Evolutionary conservation across 1,140 invertebrate species (phyloP).

Genomic region (Procambarus virginalis): DNA sequence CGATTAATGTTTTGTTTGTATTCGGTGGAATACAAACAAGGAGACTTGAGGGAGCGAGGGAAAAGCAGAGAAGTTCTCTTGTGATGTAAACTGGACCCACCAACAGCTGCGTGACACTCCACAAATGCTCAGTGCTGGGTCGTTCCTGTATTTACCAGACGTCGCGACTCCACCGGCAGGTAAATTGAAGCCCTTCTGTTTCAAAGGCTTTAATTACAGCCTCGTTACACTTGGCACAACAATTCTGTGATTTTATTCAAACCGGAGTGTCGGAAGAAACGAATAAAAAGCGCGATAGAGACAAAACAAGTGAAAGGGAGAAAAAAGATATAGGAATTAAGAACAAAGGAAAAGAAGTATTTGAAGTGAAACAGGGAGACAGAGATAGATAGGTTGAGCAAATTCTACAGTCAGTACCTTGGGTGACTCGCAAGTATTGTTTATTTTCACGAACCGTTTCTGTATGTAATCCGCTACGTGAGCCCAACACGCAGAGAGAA

Average conservation of each 20-base stretch:
- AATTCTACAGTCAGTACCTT: too few relatives aligned
- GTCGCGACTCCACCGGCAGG: background rate
- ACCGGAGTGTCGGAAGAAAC: background rate
- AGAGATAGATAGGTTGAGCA: too few relatives aligned
- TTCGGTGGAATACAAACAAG: too few relatives aligned
- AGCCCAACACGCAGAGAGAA: too few relatives aligned
- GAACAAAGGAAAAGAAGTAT: too few relatives aligned
- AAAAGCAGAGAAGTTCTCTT: background rate
- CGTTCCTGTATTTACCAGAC: background rate
- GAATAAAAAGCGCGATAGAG: background rate
- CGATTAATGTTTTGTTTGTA: too few relatives aligned
- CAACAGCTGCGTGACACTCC: too few relatives aligned
- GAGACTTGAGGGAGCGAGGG: background rate
- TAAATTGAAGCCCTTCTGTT: background rate
- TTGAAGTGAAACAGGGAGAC: too few relatives aligned
- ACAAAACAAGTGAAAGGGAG: background rate
- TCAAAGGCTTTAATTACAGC: background rate
- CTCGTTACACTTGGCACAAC: background rate
- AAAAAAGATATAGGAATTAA: background rate
- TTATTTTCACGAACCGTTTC: too few relatives aligned
- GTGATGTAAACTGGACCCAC: too few relatives aligned
- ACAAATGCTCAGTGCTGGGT: background rate
- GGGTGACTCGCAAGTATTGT: too few relatives aligned
- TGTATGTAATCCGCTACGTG: too few relatives aligned
- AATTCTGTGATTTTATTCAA: background rate